Evolutionary conservation across 2,888 invertebrate genomes (phyloP), one percentile per base, ranked within the genome.

Genomic region (Ichneumoninae sp.): DNA sequence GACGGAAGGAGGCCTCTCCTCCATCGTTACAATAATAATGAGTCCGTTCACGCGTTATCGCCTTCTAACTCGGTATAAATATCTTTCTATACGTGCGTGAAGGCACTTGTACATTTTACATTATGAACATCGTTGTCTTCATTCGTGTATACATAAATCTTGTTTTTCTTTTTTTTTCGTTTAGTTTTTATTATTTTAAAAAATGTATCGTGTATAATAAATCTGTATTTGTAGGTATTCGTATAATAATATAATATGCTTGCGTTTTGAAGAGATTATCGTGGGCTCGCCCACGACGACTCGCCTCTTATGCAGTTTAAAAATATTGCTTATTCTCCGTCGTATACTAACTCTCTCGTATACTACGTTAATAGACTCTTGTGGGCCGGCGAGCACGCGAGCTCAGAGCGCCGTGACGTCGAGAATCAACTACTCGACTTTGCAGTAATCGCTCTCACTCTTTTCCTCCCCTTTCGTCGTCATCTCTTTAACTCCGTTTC

Each of bases 331-430:
- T 79, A 71, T 78, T 71, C 69, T 77, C 60, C 70, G 68, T 69
- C 75, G 75, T 69, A 80, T 62, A 80, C 75, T 69, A 57, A 75
- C 47, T 82, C 70, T 82, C 62, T 69, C 79, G 83, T 89, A 89
- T 87, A 89, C 88, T 90, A 76, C 85, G 89, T 90, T 91, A 90
- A 91, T 91, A 91, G 91, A 91, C 91, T 92, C 91, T 90, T 90
- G 90, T 90, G 88, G 91, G 91, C 91, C 88, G 88, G 75, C 79
- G 82, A 82, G 84, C 82, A 84, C 74, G 84, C 84, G 84, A 84
- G 79, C 70, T 83, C 81, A 54, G 77, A 80, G 82, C 83, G 77
- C 69, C 80, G 82, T 84, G 77, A 81, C 84, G 85, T 81, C 71
- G 70, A 79, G 71, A 82, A 74, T 84, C 75, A 84, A 84, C 84